Evolutionary conservation across 2,888 invertebrate genomes (phyloP).

Genomic region (Lamellibrachia columna): DNA sequence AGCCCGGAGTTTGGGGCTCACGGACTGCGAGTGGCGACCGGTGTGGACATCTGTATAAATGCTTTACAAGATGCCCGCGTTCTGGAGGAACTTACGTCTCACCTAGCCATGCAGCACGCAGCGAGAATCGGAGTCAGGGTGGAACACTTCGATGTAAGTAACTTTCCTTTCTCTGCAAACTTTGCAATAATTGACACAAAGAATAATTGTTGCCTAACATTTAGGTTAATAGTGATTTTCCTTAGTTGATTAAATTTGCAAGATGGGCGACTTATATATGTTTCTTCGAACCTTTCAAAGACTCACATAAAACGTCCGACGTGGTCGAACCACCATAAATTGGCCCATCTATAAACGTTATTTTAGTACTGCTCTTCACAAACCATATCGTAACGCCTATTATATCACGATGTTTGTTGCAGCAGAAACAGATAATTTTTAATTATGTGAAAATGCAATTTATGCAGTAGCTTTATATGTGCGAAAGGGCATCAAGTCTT

Average conservation of each 20-base stretch:
- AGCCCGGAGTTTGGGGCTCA: not conserved
- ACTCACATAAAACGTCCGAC: no score
- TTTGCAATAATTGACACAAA: not conserved
- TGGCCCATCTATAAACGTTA: no score
- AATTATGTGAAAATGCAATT: no score
- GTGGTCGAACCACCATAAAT: no score
- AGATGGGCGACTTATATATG: no score
- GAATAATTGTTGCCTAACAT: not conserved
- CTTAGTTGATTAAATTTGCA: not conserved
- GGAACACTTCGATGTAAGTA: not conserved
- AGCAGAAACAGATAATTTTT: no score
- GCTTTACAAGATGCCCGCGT: not conserved
- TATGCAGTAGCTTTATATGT: no score
- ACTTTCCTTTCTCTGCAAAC: not conserved
- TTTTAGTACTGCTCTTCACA: no score
- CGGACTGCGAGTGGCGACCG: not conserved
- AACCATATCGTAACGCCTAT: no score
- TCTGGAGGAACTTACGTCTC: not conserved
- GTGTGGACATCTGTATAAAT: not conserved
- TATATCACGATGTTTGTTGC: no score
- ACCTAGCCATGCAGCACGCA: not conserved
- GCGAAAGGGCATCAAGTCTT: no score
- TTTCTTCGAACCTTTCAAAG: no score
- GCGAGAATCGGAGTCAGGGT: not conserved
- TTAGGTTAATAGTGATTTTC: not conserved